Percentiles rank a stretch among this genome's conserved stretches.
These are phyloP conservation scores for Pseudomyrmex flavicornis DNA, from an alignment of 1,140 invertebrate genomes.

Conservation along the genomic window DNA sequence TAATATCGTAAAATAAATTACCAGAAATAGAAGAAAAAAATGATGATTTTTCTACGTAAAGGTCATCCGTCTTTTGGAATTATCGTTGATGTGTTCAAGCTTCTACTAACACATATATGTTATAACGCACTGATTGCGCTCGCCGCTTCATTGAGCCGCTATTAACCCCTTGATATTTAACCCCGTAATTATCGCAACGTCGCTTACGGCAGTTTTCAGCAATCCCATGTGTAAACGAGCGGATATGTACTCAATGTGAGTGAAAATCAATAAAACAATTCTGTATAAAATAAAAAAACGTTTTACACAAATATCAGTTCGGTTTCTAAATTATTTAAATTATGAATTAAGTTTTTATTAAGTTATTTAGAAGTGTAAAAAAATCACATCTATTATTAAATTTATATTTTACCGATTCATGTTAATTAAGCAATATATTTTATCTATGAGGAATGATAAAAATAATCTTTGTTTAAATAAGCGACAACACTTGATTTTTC, in stretches of 20 bases:
- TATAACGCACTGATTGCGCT: slow-evolving; percentile 44
- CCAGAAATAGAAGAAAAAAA: not conserved
- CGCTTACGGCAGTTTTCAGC: slow-evolving; percentile 42
- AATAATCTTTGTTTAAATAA: too few species aligned
- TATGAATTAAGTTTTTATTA: too few species aligned
- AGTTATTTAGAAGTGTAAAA: too few species aligned
- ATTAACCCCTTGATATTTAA: slow-evolving; percentile 83
- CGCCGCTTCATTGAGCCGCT: slow-evolving; percentile 77
- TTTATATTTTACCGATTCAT: too few species aligned
- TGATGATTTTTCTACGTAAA: slow-evolving; percentile 35
- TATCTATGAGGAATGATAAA: too few species aligned
- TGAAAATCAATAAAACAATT: slow-evolving; percentile 10
- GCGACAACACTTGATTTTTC: too few species aligned
- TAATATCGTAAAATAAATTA: slow-evolving; percentile 7
- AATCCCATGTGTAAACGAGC: slow-evolving; percentile 22
- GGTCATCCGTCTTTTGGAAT: slow-evolving; percentile 54
- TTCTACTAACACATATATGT: slow-evolving; percentile 24
- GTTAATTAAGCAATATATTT: too few species aligned
- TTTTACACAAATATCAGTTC: not conserved
- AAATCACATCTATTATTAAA: too few species aligned
- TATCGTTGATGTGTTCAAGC: slow-evolving; percentile 43
- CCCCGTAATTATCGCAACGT: slow-evolving; percentile 80
- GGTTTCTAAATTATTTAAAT: too few species aligned
- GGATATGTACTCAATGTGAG: slow-evolving; percentile 18
- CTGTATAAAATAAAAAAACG: not conserved